phyloP scores from a whole-genome alignment of 2,888 invertebrate species.

The Cylindroiulus punctatus region DNA sequence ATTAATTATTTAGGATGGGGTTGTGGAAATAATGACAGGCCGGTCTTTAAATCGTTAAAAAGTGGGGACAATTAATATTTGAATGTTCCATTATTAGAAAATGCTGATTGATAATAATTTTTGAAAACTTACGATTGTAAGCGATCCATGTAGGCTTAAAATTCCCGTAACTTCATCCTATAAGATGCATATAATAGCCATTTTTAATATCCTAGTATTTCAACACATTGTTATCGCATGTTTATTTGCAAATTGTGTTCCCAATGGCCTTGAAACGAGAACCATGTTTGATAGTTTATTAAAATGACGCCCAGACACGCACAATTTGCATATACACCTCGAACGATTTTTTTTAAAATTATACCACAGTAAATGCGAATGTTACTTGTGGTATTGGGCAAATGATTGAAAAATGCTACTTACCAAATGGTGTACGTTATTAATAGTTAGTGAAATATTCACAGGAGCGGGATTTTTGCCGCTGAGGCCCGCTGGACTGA shows the following conservation, averaged over 20 bases:
- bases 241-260: not conserved
- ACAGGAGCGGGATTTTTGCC: not conserved
- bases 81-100: too few species aligned
- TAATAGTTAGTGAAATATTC: not conserved
- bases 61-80: too few species aligned
- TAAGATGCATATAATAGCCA: not conserved
- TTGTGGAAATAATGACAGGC: too few species aligned
- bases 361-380: too few species aligned
- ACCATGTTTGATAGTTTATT: not conserved
- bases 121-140: slow-evolving; percentile 9
- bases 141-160: slow-evolving; percentile 7
- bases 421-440: not conserved
- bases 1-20: too few species aligned
- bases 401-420: not conserved
- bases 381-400: too few species aligned
- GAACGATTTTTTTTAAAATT: not conserved
- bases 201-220: not conserved
- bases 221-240: slow-evolving; percentile 13
- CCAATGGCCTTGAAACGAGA: not conserved
- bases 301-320: not conserved
- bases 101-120: not conserved
- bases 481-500: not conserved
- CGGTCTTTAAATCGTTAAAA: too few species aligned
- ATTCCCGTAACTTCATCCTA: slow-evolving; percentile 46
- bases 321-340: not conserved